Evolutionary conservation across 1,140 invertebrate species (phyloP).

Genomic region (Pseudomyrmex gracilis): DNA sequence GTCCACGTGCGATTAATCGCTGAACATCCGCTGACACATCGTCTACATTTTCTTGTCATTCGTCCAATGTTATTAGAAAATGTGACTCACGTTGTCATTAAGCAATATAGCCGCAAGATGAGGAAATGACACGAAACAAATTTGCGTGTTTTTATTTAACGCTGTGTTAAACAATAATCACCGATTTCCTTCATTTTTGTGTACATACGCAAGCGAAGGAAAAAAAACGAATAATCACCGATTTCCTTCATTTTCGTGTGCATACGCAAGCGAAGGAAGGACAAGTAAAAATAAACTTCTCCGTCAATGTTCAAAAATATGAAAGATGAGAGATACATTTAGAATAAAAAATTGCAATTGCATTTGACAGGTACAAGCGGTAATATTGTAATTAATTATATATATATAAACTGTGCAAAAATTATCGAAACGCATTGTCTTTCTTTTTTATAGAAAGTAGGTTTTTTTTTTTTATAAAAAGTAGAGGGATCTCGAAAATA

Average conservation of each 20-base stretch:
- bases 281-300: neutral
- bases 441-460: no score
- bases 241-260: neutral
- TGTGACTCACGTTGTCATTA: neutral
- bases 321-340: neutral
- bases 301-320: neutral
- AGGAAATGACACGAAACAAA: neutral
- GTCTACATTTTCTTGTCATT: neutral
- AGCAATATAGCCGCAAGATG: neutral
- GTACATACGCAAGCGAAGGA: neutral
- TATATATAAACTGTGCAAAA: no score
- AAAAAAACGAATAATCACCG: no score
- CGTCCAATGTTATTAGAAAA: neutral
- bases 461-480: no score
- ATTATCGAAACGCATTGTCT: no score
- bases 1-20: slow-evolving; percentile 26
- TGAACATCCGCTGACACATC: neutral
- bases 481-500: no score
- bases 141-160: neutral
- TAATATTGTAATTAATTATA: no score
- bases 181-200: neutral
- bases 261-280: neutral
- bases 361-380: no score
- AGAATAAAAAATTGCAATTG: no score
- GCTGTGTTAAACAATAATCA: neutral